Conservation (phyloP, 2,797 vertebrate genomes). For the Miichthys miiuy region DNA sequence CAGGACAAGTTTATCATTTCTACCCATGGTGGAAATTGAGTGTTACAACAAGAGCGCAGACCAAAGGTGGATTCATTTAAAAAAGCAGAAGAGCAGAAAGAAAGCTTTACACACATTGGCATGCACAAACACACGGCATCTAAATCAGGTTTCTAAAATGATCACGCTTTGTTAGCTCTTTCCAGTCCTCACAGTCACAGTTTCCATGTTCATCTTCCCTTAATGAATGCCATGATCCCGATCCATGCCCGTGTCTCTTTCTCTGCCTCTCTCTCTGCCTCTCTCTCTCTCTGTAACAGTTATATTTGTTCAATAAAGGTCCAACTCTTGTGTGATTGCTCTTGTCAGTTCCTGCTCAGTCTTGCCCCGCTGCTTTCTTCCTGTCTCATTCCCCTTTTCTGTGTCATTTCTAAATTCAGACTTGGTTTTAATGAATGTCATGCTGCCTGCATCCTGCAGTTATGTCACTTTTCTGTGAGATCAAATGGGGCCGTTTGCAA, state of each 20-base stretch:
- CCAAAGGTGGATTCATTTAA: neutral
- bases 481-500: neutral
- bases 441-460: constrained; percentile 15
- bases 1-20: neutral
- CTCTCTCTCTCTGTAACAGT: neutral
- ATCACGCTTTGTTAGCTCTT: constrained; percentile 3
- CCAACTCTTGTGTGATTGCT: neutral
- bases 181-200: neutral
- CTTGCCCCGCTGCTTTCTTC: constrained; percentile 5
- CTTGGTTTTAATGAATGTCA: constrained; percentile 37
- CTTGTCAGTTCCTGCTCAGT: constrained; percentile 12
- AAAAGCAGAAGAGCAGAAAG: neutral
- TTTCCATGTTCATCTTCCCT: constrained; percentile 5
- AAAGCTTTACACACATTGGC: neutral
- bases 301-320: constrained; percentile 16
- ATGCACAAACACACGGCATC: neutral
- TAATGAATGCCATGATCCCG: constrained; percentile 24
- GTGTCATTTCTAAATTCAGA: neutral
- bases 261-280: neutral
- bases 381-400: neutral
- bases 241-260: constrained; percentile 16
- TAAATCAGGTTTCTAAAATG: neutral
- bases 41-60: neutral
- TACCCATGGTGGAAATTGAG: no score
- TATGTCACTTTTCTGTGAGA: constrained; percentile 10